phyloP scores from a whole-genome alignment of 2,888 invertebrate genomes.

The Aradus depressus region DNA sequence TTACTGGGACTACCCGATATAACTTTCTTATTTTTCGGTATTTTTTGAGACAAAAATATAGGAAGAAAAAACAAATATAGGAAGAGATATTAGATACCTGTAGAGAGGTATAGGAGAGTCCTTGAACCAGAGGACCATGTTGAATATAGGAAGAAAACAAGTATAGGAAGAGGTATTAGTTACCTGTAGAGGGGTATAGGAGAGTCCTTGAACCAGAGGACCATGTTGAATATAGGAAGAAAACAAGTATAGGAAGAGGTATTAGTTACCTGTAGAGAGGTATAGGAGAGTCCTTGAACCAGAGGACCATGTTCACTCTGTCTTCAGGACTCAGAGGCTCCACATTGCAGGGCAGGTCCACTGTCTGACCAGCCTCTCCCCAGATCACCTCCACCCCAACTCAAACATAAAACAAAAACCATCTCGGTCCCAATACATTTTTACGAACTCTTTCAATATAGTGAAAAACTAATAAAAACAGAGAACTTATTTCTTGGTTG shows the following conservation, averaged over 20 bases:
- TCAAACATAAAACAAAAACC: conserved; percentile 37
- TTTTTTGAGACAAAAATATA: too few relatives aligned
- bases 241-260: not conserved
- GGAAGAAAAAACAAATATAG: too few relatives aligned
- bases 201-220: not conserved
- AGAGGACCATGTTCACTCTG: conserved; percentile 69
- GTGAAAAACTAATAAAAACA: too few relatives aligned
- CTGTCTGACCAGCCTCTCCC: conserved; percentile 64
- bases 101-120: not conserved
- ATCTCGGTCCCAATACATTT: not conserved
- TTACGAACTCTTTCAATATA: not conserved
- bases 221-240: not conserved
- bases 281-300: conserved; percentile 80
- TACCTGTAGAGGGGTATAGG: too few relatives aligned
- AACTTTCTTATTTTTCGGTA: too few relatives aligned
- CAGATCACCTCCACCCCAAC: conserved; percentile 57
- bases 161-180: too few relatives aligned
- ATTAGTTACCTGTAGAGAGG: conserved; percentile 74
- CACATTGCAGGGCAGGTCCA: conserved; percentile 73
- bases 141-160: too few relatives aligned
- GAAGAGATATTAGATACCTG: too few relatives aligned
- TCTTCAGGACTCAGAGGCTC: conserved; percentile 50
- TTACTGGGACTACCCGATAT: too few relatives aligned
- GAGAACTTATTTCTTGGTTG: too few relatives aligned
- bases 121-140: not conserved